A percentile compares a stretch with the other conserved stretches of the same genome.
These are phyloP conservation scores for Drosophila longiperda DNA, from an alignment of 2,888 invertebrate species.

Conservation along the genomic window DNA sequence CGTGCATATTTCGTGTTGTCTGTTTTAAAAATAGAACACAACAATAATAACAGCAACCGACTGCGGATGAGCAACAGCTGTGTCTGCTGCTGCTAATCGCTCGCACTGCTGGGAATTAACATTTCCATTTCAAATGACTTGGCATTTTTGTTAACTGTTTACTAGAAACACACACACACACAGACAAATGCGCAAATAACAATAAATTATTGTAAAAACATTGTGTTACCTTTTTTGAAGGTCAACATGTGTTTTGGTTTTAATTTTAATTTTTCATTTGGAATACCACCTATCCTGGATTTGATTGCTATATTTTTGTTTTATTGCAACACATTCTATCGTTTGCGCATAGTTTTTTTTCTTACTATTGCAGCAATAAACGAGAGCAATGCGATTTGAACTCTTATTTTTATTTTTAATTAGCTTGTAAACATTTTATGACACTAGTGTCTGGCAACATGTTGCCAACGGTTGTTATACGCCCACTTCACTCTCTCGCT, in stretches of 20 bases:
- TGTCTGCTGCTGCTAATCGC: not conserved
- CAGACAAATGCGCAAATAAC: not conserved
- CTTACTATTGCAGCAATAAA: constrained; percentile 21
- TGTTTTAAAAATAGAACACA: constrained; percentile 10
- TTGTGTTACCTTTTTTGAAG: constrained; percentile 53
- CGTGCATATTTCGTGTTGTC: constrained; percentile 7
- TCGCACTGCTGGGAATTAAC: constrained; percentile 6
- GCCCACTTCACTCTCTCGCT: constrained; percentile 50
- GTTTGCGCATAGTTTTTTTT: constrained; percentile 15
- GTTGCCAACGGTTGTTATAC: constrained; percentile 44
- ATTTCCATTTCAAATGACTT: constrained; percentile 12
- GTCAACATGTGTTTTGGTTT: constrained; percentile 55
- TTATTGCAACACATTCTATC: constrained; percentile 60
- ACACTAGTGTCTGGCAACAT: constrained; percentile 59
- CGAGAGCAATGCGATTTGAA: constrained; percentile 50
- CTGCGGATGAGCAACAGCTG: constrained; percentile 7
- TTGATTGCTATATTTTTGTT: constrained; percentile 34
- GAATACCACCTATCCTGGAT: constrained; percentile 7
- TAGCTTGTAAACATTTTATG: constrained; percentile 60
- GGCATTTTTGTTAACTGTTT: constrained; percentile 9
- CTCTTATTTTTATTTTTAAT: constrained; percentile 45
- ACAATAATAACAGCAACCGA: not conserved
- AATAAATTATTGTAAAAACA: constrained; percentile 3
- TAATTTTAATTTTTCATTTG: not conserved
- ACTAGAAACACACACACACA: not conserved